Evolutionary conservation across 2,113 vertebrate species (phyloP), one percentile per base, ranked within the genome.

Genomic region (Cyanocitta stelleri): DNA sequence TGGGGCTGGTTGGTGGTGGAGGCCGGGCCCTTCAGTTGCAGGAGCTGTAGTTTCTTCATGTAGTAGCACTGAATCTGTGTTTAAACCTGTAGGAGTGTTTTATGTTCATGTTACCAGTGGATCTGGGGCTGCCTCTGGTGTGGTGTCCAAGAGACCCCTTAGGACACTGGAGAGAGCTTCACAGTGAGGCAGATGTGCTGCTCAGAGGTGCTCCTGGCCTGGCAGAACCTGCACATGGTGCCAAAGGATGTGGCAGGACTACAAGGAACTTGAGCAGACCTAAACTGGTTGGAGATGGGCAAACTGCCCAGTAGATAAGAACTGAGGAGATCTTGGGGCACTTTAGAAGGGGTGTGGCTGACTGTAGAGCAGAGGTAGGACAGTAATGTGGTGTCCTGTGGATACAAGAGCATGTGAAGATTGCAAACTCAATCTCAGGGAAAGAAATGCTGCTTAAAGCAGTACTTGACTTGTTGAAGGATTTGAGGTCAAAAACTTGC

Each of bases 101-200:
- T 4, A 0, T 68, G 44, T 32, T 66, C 35, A 2, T 3, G 1
- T 75, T 68, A 11, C 7, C 18, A 7, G 46, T 11, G 46, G 37
- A 4, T 87, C 29, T 88, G 59, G n/a, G 54, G 49, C 58, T 91
- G 49, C 29, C 26, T 76, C 49, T 23, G 49, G 29, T 1, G 3
- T 35, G 35, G 4, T 56, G 16, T 76, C 44, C 32, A 11, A 85
- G 27, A 76, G 41, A 52, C 0, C 1, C 67, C 58, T 56, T 43
- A 46, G 72, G 77, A 32, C n/a, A 4, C 9, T 12, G 27, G 16
- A 44, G 41, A n/a, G 59, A 76, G 24, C 26, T 80, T 52, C 44
- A 14, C 32, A 33, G 20, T 11, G 79, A 69, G 37, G 20, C 46
- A 77, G 67, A 12, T 54, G 37, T 58, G 74, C 59, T 71, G 51